Base-by-base conservation (phyloP, 2,797 vertebrate species). In the Hoplostethus atlanticus region DNA sequence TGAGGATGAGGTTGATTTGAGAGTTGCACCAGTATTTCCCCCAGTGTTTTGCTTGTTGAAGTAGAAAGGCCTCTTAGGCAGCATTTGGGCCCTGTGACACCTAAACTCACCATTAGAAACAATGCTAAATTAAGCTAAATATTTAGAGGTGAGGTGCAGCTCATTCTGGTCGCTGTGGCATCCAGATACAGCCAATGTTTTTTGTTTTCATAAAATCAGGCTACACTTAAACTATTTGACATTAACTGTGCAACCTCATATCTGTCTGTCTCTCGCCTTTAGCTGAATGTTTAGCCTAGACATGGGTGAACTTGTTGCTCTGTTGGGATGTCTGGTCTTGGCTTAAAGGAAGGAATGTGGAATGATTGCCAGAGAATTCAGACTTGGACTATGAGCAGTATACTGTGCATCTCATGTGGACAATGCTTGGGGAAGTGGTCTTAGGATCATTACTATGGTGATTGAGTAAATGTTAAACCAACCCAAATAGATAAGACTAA, bases 241-340 rank as follows among this genome's bases (percentile, higher is more conserved):
- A 38, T 78, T 34, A 3, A 71, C 63, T 65, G 68, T 53, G 21
- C 63, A 30, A 16, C 51, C 64, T 78, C 73, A 77, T 74, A 31
- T 52, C 40, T 76, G 30, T 25, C 25, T 59, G 21, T 9, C n/a
- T 47, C 10, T 47, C 72, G 61, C 52, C 80, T 79, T 76, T 56
- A 81, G 64, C 68, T 71, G 71, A 71, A 76, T 91, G 86, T 89
- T 91, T 86, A 89, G 83, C 87, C 65, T 44, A 70, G 84, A 87
- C 85, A 83, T 84, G 73, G 72, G 83, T 85, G 83, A 87, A 81
- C 81, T 86, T 79, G 64, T 83, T 48, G 40, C 71, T 85, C 84
- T 77, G 78, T 47, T 72, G 77, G 73, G 88, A 84, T 81, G 86
- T 92, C 88, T 93, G 84, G 77, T 83, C 84, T 84, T 85, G 69